These are phyloP conservation scores for Luperina nickerlii DNA, from an alignment of 2,888 invertebrate species.

Conservation along the genomic window DNA sequence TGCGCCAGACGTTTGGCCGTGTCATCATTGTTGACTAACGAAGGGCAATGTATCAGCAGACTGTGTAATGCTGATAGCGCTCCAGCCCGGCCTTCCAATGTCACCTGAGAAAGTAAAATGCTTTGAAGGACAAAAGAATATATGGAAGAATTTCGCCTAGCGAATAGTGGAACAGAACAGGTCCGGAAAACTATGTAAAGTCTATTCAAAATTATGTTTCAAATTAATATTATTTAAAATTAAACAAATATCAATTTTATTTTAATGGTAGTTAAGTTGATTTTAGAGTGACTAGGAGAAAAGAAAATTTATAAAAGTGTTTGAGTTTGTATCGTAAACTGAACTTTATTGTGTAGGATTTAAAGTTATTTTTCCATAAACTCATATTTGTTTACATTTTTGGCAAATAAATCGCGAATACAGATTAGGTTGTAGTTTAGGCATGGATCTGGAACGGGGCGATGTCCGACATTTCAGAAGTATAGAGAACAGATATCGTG, in stretches of 20 bases:
- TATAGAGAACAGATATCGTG: neutral
- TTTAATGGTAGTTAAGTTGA: too few species aligned
- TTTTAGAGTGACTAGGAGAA: too few species aligned
- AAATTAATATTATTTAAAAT: too few species aligned
- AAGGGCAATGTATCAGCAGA: conserved; percentile 97
- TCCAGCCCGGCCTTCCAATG: conserved; percentile 98
- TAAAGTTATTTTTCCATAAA: too few species aligned
- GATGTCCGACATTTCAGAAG: neutral
- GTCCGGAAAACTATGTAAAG: neutral
- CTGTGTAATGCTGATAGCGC: conserved; percentile 99
- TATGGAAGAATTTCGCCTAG: neutral
- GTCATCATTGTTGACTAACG: conserved; percentile 97
- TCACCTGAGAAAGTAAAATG: conserved; percentile 90
- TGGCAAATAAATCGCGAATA: too few species aligned
- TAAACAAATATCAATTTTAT: too few species aligned
- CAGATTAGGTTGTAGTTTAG: neutral
- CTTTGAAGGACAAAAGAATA: neutral
- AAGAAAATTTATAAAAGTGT: too few species aligned
- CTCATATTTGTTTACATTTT: too few species aligned
- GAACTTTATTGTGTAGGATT: too few species aligned
- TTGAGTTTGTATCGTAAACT: too few species aligned
- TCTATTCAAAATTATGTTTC: too few species aligned
- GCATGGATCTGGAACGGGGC: neutral
- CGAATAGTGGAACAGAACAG: neutral
- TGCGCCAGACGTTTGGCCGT: conserved; percentile 95